A percentile compares a stretch with the other conserved stretches of the same genome.
phyloP scores from a whole-genome alignment of 2,888 invertebrate genomes.

The Megalurothrips usitatus region DNA sequence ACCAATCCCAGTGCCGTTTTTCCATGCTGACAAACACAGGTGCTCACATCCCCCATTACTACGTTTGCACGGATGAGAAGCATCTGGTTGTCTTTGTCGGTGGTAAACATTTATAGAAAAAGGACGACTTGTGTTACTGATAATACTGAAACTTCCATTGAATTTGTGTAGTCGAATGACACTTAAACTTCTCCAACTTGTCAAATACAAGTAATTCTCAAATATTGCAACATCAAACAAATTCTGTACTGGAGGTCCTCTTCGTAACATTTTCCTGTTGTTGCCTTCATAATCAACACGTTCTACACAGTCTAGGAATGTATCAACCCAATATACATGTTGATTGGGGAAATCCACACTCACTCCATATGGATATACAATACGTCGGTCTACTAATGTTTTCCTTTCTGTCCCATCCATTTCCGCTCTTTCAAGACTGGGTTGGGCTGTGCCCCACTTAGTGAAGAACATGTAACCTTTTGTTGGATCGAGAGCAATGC shows the following conservation, averaged over 20 bases:
- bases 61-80: constrained; percentile 62
- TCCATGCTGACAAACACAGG: constrained; percentile 66
- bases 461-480: constrained; percentile 72
- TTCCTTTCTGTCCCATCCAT: constrained; percentile 59
- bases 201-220: constrained; percentile 67
- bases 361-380: constrained; percentile 72
- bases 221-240: constrained; percentile 68
- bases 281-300: constrained; percentile 70
- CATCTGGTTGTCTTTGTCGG: constrained; percentile 69
- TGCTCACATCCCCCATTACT: constrained; percentile 69
- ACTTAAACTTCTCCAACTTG: constrained; percentile 63
- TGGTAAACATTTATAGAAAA: constrained; percentile 68
- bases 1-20: constrained; percentile 51
- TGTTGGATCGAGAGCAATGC: constrained; percentile 74
- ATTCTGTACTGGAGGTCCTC: constrained; percentile 55
- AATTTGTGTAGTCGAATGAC: constrained; percentile 60
- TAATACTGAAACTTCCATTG: constrained; percentile 49
- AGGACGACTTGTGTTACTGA: constrained; percentile 55
- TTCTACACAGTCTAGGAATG: constrained; percentile 73
- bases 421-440: constrained; percentile 60
- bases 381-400: constrained; percentile 60
- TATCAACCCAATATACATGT: constrained; percentile 75
- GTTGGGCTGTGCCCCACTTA: constrained; percentile 63
- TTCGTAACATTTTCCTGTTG: constrained; percentile 58
- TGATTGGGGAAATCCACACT: constrained; percentile 66